Evolutionary conservation across 2,113 vertebrate genomes (phyloP), one percentile per base, ranked within the genome.

Genomic region (Ailuropoda melanoleuca): DNA sequence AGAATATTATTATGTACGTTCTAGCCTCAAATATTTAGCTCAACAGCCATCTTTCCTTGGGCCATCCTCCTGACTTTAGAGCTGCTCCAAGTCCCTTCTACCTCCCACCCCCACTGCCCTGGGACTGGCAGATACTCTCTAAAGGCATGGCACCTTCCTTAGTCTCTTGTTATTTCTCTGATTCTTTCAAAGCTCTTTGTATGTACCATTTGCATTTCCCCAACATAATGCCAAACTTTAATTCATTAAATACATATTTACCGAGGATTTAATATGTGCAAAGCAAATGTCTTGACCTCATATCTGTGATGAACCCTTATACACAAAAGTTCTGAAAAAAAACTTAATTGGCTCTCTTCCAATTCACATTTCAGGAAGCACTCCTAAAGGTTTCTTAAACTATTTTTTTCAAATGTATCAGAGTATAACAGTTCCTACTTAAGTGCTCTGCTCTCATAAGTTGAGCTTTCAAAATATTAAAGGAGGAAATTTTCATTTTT

Each of bases 401-500:
- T 39, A 39, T 11, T 60, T 75, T 18, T 4, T 48, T 43, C 43
- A 88, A 60, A 19, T 62, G 34, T 88, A 75, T 84, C 26, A 82
- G 39, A 81, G 13, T 74, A 86, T 75, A 17, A 53, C 13, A 58
- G 14, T 37, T 95, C 24, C 43, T 80, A 64, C 31, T 75, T 70
- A 92, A 91, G 56, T 21, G 43, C 46, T 50, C 75, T 68, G 17
- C 13, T 97, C 50, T 81, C 55, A 0, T 56, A 84, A 93, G 9
- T 87, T 77, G 46, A 64, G 39, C 64, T 84, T 93, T 92, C 56
- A 93, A 93, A 97, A 60, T 80, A 84, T 75, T 91, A 88, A 90
- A 72, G 56, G 37, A 82, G 77, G 82, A 93, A 86, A 75, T 82
- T 72, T 80, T 88, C 15, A 53, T 68, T 68, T 88, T 75, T 34